Percentiles rank a stretch among this genome's conserved stretches.
Conservation (phyloP, 2,888 invertebrate genomes). For the Sarcophaga carnaria region DNA sequence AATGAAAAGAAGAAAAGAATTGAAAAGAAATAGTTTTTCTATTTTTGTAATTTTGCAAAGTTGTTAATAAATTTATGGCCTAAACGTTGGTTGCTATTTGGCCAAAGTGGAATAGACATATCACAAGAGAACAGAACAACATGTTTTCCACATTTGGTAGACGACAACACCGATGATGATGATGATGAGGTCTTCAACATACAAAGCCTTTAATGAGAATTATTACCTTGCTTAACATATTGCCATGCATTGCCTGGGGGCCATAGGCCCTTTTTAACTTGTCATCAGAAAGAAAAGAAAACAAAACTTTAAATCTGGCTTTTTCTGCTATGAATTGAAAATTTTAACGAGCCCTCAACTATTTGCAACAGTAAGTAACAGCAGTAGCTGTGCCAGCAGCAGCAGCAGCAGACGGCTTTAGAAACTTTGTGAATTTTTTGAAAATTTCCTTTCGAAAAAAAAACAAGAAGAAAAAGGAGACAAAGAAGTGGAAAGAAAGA, state of each 20-base stretch:
- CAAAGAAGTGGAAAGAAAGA: too few species aligned
- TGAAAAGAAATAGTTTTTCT: slow-evolving; percentile 43
- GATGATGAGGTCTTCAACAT: neutral
- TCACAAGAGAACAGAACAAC: neutral
- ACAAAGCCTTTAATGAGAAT: slow-evolving; percentile 48
- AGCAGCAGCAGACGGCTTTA: too few species aligned
- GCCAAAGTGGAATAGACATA: slow-evolving; percentile 34
- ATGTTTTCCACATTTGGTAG: slow-evolving; percentile 20
- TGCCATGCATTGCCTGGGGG: neutral
- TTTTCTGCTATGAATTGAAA: slow-evolving; percentile 9
- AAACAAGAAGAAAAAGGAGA: neutral
- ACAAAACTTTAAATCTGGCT: neutral
- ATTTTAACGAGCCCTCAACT: slow-evolving; percentile 56
- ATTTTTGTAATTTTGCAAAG: slow-evolving; percentile 63
- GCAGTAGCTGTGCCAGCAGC: neutral
- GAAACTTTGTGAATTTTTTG: neutral
- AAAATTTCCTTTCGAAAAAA: neutral
- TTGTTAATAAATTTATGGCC: slow-evolving; percentile 71
- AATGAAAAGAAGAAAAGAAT: slow-evolving; percentile 33
- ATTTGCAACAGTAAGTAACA: slow-evolving; percentile 8
- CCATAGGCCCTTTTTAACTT: neutral
- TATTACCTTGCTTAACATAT: neutral
- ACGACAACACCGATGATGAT: neutral
- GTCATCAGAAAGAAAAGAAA: neutral
- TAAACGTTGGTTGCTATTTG: slow-evolving; percentile 45